Evolutionary conservation across 2,113 vertebrate genomes (phyloP).

Genomic region (Sinocyclocheilus rhinocerous): DNA sequence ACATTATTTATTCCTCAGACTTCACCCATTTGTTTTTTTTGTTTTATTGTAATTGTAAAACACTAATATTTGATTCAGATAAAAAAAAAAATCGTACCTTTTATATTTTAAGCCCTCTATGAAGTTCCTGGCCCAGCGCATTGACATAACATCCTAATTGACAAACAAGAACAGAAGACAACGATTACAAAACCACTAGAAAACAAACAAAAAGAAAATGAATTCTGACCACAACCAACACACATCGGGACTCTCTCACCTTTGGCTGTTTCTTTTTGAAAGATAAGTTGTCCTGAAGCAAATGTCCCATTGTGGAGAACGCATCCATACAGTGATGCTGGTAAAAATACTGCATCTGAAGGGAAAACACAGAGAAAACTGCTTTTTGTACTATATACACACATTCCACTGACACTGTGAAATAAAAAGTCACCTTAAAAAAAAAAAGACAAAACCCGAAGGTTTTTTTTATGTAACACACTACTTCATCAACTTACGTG

Average conservation of each 20-base stretch:
- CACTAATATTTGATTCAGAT: background rate
- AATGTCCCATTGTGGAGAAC: conserved; percentile 73
- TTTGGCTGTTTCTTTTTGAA: conserved; percentile 23
- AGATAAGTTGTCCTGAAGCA: conserved; percentile 74
- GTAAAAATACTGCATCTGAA: conserved; percentile 80
- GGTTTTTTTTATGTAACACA: background rate
- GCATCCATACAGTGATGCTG: conserved; percentile 74
- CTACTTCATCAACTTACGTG: conserved; percentile 63
- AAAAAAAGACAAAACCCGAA: background rate
- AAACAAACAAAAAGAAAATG: background rate
- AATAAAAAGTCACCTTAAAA: background rate
- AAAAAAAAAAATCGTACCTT: conserved; percentile 56
- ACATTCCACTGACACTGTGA: background rate
- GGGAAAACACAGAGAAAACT: background rate
- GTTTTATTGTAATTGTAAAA: background rate
- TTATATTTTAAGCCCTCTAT: conserved; percentile 43
- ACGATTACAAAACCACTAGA: background rate
- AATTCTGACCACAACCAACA: background rate
- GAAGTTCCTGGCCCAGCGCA: conserved; percentile 40
- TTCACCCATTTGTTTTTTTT: background rate
- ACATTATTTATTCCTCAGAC: background rate
- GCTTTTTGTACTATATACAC: background rate
- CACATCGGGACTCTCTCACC: conserved; percentile 46
- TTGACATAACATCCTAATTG: conserved; percentile 9
- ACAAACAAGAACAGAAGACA: conserved; percentile 3